Evolutionary conservation across 1,140 invertebrate genomes (phyloP).

Genomic region (Sitodiplosis mosellana): DNA sequence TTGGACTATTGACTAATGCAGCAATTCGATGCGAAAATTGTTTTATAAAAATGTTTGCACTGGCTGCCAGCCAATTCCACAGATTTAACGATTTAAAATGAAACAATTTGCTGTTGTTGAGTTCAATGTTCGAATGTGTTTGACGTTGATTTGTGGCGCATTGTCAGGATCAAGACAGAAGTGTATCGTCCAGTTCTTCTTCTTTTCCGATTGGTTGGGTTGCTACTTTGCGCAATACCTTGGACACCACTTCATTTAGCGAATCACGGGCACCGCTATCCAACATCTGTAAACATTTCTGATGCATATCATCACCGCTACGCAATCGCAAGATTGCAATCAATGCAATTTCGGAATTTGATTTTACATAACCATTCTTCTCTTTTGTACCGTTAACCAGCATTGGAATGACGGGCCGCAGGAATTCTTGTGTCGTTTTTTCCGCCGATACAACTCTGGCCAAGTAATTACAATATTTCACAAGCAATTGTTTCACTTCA

Average conservation of each 20-base stretch:
- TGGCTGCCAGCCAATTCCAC: too few relatives aligned
- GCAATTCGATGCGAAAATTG: too few relatives aligned
- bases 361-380: slow-evolving; percentile 87
- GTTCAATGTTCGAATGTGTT: too few relatives aligned
- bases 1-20: too few relatives aligned
- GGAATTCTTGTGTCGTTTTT: slow-evolving; percentile 46
- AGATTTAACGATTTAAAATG: too few relatives aligned
- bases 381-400: slow-evolving; percentile 95
- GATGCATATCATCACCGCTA: slow-evolving; percentile 51
- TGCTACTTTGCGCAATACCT: slow-evolving; percentile 55
- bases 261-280: slow-evolving; percentile 77
- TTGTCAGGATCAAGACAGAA: slow-evolving; percentile 31
- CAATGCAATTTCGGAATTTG: slow-evolving; percentile 81
- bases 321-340: slow-evolving; percentile 65
- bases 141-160: too few relatives aligned
- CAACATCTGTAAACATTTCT: slow-evolving; percentile 55
- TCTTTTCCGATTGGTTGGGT: slow-evolving; percentile 61
- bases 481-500: slow-evolving; percentile 85
- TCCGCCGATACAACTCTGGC: slow-evolving; percentile 37
- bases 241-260: slow-evolving; percentile 70
- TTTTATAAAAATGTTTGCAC: too few relatives aligned
- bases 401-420: slow-evolving; percentile 67
- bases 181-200: slow-evolving; percentile 80
- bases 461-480: slow-evolving; percentile 55
- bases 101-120: too few relatives aligned